Evolutionary conservation across 2,113 vertebrate genomes (phyloP).

Genomic region (Prolemur simus): DNA sequence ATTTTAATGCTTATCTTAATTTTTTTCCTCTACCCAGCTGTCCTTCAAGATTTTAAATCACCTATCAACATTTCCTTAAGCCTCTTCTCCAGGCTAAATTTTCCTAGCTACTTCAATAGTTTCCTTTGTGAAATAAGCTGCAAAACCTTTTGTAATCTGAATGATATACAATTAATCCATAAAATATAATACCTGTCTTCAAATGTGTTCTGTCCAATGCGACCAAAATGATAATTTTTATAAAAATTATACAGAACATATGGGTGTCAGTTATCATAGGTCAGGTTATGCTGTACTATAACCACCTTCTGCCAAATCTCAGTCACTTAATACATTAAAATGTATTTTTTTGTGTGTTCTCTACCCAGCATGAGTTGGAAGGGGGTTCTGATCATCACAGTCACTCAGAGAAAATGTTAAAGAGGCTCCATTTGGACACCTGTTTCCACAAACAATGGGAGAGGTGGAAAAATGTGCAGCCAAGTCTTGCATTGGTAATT

Average conservation of each 20-base stretch:
- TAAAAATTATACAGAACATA: background rate
- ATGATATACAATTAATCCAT: background rate
- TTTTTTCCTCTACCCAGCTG: background rate
- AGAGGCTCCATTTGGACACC: background rate
- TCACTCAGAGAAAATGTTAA: background rate
- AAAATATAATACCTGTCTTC: background rate
- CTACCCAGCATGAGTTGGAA: background rate
- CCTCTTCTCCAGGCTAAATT: background rate
- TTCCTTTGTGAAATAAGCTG: fast-evolving
- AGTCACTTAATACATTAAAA: background rate
- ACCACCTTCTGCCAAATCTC: background rate
- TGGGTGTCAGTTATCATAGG: fast-evolving
- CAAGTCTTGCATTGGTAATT: background rate
- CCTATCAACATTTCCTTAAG: background rate
- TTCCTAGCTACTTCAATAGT: background rate
- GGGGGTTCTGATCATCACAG: background rate
- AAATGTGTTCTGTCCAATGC: background rate
- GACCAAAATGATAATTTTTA: background rate
- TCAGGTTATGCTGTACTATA: background rate
- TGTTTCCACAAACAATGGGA: background rate
- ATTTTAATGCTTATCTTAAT: background rate
- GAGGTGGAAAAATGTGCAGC: background rate
- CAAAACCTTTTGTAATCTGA: background rate
- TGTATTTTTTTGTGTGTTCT: background rate
- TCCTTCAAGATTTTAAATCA: background rate